Evolutionary conservation across 2,797 vertebrate species (phyloP).

Genomic region (Otolemur crassicaudatus): DNA sequence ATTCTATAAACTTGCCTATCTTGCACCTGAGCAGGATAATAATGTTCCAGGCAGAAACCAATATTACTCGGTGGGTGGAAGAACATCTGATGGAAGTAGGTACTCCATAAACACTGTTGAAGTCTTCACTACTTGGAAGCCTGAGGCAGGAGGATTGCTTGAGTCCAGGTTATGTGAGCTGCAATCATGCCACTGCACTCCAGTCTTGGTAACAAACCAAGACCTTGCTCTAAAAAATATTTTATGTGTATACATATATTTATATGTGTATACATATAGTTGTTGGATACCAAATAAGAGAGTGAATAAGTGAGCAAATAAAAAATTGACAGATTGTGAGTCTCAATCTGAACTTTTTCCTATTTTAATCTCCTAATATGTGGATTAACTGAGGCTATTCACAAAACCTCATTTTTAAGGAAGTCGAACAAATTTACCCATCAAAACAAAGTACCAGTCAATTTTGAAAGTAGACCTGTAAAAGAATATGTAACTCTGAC

Average conservation of each 20-base stretch:
- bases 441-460: background rate
- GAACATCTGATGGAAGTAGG: background rate
- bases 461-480: background rate
- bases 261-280: background rate
- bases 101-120: background rate
- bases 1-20: background rate
- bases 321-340: background rate
- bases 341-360: background rate
- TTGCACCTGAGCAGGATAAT: background rate
- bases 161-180: background rate
- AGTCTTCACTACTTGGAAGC: background rate
- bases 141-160: background rate
- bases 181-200: background rate
- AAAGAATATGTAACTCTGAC: conserved; percentile 17
- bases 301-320: background rate
- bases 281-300: background rate
- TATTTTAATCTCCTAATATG: background rate
- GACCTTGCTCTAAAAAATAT: background rate
- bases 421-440: conserved; percentile 22
- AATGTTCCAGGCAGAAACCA: background rate
- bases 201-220: background rate
- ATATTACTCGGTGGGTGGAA: background rate
- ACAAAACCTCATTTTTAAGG: background rate
- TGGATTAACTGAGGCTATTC: background rate
- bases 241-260: background rate